Evolutionary conservation across 2,797 vertebrate species (phyloP).

Genomic region (Manis crassicaudata): DNA sequence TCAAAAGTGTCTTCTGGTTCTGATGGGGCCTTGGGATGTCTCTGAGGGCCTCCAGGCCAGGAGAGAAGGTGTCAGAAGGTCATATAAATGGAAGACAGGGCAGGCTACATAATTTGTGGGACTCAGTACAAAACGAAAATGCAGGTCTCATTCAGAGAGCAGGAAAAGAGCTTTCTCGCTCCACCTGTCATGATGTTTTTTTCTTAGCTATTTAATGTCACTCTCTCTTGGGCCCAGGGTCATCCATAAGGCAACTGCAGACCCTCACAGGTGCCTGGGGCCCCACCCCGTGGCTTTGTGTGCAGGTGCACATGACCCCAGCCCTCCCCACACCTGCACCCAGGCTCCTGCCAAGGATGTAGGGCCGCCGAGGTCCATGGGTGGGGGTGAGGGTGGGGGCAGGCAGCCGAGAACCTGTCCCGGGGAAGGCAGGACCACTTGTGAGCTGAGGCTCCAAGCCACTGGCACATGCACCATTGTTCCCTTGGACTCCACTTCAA

Average conservation of each 20-base stretch:
- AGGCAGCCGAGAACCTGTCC: background rate
- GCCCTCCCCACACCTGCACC: background rate
- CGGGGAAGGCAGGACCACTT: background rate
- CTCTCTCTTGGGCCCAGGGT: background rate
- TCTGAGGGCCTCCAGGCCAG: background rate
- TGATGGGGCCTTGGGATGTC: background rate
- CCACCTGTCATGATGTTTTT: background rate
- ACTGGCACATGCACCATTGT: fast-evolving
- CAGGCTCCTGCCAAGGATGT: background rate
- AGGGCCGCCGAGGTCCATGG: background rate
- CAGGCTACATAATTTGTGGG: background rate
- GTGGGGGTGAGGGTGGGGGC: too few species aligned
- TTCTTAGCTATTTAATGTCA: background rate
- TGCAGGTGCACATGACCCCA: background rate
- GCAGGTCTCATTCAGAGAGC: background rate
- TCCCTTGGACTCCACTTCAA: background rate
- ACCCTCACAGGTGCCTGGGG: background rate
- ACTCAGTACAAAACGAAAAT: background rate
- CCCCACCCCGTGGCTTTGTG: background rate
- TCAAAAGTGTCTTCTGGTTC: background rate
- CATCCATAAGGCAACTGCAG: background rate
- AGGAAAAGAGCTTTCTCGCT: background rate
- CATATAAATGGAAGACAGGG: background rate
- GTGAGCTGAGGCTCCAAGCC: background rate
- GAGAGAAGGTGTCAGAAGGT: background rate